Evolutionary conservation across 2,113 vertebrate species (phyloP).

Genomic region (Neomonachus schauinslandi): DNA sequence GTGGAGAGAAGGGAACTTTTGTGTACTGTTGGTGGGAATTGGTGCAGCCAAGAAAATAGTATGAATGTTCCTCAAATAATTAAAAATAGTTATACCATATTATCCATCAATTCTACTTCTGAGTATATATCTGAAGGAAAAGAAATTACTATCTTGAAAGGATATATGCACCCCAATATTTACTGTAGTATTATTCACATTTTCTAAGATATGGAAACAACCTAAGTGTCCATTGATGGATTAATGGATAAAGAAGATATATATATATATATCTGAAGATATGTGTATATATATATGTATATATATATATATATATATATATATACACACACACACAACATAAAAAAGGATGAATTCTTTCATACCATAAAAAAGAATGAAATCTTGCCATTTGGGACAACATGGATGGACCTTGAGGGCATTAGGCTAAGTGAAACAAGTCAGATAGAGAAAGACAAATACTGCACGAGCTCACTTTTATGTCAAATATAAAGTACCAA

Average conservation of each 20-base stretch:
- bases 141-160: neutral
- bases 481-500: neutral
- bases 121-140: neutral
- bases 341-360: neutral
- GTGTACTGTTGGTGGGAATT: neutral
- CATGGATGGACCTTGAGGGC: neutral
- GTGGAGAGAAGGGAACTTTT: neutral
- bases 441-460: neutral
- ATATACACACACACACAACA: neutral
- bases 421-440: neutral
- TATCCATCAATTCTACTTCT: neutral
- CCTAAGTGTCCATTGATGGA: neutral
- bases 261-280: no score
- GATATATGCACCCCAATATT: neutral
- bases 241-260: neutral
- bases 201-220: neutral
- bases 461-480: neutral
- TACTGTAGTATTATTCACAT: neutral
- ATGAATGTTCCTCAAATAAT: neutral
- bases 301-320: neutral
- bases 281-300: neutral
- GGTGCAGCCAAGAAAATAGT: neutral
- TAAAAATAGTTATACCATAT: neutral
- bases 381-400: neutral
- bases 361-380: neutral